Base-by-base conservation (phyloP, 2,113 vertebrate species). In the Beaufortia kweichowensis region DNA sequence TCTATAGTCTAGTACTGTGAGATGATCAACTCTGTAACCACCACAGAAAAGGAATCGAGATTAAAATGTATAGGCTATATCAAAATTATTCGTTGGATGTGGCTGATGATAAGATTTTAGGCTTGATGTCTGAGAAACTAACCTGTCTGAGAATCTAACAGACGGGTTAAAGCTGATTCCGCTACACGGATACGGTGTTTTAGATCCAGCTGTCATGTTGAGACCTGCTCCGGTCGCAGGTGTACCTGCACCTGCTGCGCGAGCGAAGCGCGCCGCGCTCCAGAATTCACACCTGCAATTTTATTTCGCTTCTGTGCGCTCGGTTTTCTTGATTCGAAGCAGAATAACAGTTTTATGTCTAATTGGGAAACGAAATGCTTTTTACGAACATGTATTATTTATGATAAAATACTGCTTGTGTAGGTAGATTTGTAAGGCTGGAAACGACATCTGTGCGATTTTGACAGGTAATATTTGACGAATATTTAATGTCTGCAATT, bases 211-310 rank as follows among this genome's bases (percentile, higher is more conserved):
- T 91, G 91, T 92, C 90, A 87, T 86, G 89, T 90, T 85, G 77
- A 23, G 88, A 90, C 90, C 84, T 84, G 91, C 74, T 72, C 12
- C 59, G 62, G 53, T 29, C 57, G 86, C 89, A 92, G 91, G 91
- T 92, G 91, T 81, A 84, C 80, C 84, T 89, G 83, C 91, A 92
- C 92, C 91, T 93, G 91, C 83, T 77, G 82, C 86, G 86, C 82
- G 69, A 86, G 76, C 24, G 14, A 26, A 10, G 28, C 19, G 43
- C 67, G 2, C 31, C 8, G 43, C 12, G 12, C 66, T 62, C 11
- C 3, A 24, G 4, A n/a, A 29, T 23, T 19, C 33, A 65, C 46
- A 26, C 33, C 8, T 19, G 31, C 11, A 33, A 24, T 15, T 26
- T 41, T 11, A 29, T 60, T 46, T 53, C 1, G 4, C 21, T 53